phyloP scores from a whole-genome alignment of 53 echinoderm and acorn worm species.

The Zoroaster sp. region DNA sequence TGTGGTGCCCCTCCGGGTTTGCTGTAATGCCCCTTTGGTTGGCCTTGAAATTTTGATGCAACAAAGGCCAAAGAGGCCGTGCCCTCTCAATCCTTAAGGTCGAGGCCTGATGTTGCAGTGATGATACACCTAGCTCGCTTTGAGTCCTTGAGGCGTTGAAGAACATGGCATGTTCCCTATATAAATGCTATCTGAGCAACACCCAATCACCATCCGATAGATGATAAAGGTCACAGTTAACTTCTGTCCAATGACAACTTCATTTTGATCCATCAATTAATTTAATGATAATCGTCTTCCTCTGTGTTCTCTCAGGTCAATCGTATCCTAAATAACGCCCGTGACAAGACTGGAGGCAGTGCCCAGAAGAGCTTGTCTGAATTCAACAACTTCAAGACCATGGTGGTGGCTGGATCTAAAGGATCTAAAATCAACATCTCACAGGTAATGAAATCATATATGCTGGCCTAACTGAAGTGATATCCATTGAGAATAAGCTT shows the following conservation, averaged over 20 bases:
- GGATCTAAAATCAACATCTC: constrained; percentile 99
- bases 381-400: constrained; percentile 99
- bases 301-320: constrained; percentile 67
- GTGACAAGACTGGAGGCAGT: constrained; percentile 99
- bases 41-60: too few species aligned
- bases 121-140: not conserved
- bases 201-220: too few species aligned
- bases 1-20: too few species aligned
- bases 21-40: too few species aligned
- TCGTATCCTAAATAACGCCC: constrained; percentile 96
- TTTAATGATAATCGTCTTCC: not conserved
- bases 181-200: not conserved
- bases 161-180: not conserved
- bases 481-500: too few species aligned
- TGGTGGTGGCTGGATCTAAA: constrained; percentile 99
- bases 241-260: not conserved
- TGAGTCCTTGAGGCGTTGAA: not conserved
- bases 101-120: not conserved
- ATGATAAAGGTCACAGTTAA: not conserved
- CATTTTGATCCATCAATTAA: not conserved
- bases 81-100: too few species aligned
- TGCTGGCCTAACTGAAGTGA: too few species aligned
- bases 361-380: constrained; percentile 99
- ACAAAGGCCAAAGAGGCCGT: too few species aligned
- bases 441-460: too few species aligned